These are phyloP conservation scores for Drosophila micromelanica DNA, from an alignment of 1,140 invertebrate genomes.

Conservation along the genomic window DNA sequence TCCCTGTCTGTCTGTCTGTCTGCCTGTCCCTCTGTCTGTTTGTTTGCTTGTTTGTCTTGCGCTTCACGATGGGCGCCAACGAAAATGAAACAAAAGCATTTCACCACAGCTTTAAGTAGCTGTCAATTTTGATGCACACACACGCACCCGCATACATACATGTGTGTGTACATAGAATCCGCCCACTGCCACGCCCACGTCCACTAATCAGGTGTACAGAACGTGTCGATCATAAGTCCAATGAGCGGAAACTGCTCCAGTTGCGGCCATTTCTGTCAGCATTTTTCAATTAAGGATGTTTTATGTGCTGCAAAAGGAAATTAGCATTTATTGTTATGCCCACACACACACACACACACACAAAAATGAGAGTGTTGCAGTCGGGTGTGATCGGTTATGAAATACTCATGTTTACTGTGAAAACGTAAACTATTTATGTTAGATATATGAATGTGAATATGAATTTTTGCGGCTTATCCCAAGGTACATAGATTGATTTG, in stretches of 20 bases:
- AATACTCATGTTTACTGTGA: neutral
- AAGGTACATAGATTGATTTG: no score
- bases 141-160: constrained; percentile 4
- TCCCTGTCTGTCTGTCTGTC: neutral
- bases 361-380: no score
- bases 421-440: no score
- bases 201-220: neutral
- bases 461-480: no score
- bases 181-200: constrained; percentile 14
- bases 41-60: constrained; percentile 31
- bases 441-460: no score
- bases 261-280: constrained; percentile 63
- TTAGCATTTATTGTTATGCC: constrained; percentile 77
- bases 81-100: constrained; percentile 41
- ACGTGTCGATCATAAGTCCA: constrained; percentile 25
- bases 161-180: neutral
- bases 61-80: constrained; percentile 30
- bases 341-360: constrained; percentile 10
- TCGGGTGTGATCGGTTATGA: no score
- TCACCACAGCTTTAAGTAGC: constrained; percentile 54
- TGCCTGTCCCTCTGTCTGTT: neutral
- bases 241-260: constrained; percentile 2
- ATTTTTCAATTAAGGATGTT: constrained; percentile 74
- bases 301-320: constrained; percentile 69
- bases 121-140: constrained; percentile 69